Base-by-base conservation (phyloP, 2,797 vertebrate species). In the Syngnathus acus region DNA sequence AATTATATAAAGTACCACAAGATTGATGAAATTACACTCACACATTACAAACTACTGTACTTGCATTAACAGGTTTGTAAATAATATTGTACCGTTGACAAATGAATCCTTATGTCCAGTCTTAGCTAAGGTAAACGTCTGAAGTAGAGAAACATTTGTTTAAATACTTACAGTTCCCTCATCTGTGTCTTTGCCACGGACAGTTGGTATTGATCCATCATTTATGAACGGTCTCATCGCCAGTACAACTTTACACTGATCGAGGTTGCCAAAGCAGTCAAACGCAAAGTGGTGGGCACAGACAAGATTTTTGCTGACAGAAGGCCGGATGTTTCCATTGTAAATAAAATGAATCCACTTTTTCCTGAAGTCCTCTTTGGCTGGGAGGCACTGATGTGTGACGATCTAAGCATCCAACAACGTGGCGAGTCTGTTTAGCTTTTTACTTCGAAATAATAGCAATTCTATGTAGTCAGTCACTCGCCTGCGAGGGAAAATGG, bases 241-340 rank as follows among this genome's bases (percentile, higher is more conserved):
- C 50, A 51, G n/a, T 21, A 7, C 50, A 21, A n/a, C 50, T 51
- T 51, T 51, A 51, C n/a, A n/a, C 50, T 51, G 50, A 51, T n/a
- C 50, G 50, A 51, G 50, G 50, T 51, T 51, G n/a, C 50, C 4
- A 51, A 51, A 51, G 50, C 50, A 51, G 50, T 21, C 50, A n/a
- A 8, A 51, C n/a, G 50, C n/a, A n/a, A 51, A 51, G 50, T 51
- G 50, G 50, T 21, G 21, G 50, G 50, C 50, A 51, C 50, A 51
- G 50, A 51, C 50, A 51, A 51, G 50, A 51, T 51, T 51, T 21
- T 51, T 21, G 50, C 50, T 51, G 50, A 51, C 50, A 51, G n/a
- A 51, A 21, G 50, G 3, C 19, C 19, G 50, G 9, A 21, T 21
- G 50, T 51, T 21, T 51, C 50, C 50, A 51, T 51, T 51, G 50